Conservation (phyloP, 1,140 invertebrate genomes). For the Penaeus chinensis region DNA sequence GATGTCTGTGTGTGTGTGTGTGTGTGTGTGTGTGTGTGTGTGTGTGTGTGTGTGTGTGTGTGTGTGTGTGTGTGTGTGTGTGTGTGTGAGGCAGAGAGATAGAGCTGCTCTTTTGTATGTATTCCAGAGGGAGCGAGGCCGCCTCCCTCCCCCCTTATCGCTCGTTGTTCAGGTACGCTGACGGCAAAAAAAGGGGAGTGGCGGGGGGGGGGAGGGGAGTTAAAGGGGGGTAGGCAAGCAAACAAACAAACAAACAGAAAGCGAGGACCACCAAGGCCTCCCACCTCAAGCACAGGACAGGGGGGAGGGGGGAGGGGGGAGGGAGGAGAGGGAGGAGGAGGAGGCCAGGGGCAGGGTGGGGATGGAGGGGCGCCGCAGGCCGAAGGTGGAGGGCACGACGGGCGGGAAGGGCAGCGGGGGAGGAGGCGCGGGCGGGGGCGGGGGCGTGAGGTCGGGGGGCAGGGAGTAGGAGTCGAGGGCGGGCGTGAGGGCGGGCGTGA, state of each 20-base stretch:
- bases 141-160: no score
- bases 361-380: no score
- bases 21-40: not conserved
- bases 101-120: not conserved
- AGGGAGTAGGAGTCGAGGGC: conserved; percentile 32
- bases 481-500: conserved; percentile 39
- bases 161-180: no score
- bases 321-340: conserved; percentile 6
- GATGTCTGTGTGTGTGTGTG: conserved; percentile 9
- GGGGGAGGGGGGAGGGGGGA: conserved; percentile 39
- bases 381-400: no score
- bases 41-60: not conserved
- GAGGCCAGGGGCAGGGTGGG: no score
- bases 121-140: not conserved
- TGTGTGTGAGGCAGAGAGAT: not conserved
- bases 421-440: conserved; percentile 17
- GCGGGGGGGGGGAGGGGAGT: not conserved
- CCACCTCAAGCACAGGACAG: conserved; percentile 30
- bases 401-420: not conserved
- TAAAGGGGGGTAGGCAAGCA: not conserved
- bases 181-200: not conserved
- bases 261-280: not conserved
- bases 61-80: not conserved
- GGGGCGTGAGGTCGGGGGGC: conserved; percentile 37
- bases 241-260: not conserved